phyloP scores from a whole-genome alignment of 2,113 vertebrate species.

The Brachyhypopomus occidentalis region DNA sequence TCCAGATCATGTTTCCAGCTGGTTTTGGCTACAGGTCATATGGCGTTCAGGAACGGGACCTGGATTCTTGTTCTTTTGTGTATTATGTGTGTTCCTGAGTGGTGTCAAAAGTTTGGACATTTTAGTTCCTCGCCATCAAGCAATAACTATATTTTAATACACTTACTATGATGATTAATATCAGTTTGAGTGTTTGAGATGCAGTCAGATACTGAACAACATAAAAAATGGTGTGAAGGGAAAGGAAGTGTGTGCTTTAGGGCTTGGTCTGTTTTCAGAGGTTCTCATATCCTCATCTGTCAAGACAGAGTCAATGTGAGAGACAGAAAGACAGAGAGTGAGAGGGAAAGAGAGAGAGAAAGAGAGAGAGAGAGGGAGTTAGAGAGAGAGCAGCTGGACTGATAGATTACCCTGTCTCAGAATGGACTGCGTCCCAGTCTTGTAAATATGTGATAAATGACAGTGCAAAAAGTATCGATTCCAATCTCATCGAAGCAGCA shows the following conservation, averaged over 20 bases:
- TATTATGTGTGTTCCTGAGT: constrained; percentile 9
- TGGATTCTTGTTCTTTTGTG: constrained; percentile 44
- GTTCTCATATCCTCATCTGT: constrained; percentile 54
- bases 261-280: constrained; percentile 44
- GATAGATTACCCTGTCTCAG: constrained; percentile 93
- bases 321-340: constrained; percentile 27
- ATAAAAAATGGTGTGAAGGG: constrained; percentile 26
- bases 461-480: constrained; percentile 96
- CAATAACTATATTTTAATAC: constrained; percentile 43
- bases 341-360: constrained; percentile 15
- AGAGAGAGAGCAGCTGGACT: constrained; percentile 64
- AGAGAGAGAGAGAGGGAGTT: constrained; percentile 32
- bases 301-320: constrained; percentile 50
- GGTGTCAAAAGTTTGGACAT: not conserved
- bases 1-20: constrained; percentile 31
- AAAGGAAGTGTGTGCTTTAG: constrained; percentile 11
- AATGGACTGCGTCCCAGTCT: constrained; percentile 98
- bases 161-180: constrained; percentile 41
- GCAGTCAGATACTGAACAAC: constrained; percentile 24
- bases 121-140: not conserved
- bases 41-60: not conserved
- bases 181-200: constrained; percentile 49
- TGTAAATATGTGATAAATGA: constrained; percentile 99
- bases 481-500: constrained; percentile 91
- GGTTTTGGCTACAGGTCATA: not conserved